Evolutionary conservation across 1,140 invertebrate genomes (phyloP), one percentile per base, ranked within the genome.

Genomic region (Pogonomyrmex californicus): DNA sequence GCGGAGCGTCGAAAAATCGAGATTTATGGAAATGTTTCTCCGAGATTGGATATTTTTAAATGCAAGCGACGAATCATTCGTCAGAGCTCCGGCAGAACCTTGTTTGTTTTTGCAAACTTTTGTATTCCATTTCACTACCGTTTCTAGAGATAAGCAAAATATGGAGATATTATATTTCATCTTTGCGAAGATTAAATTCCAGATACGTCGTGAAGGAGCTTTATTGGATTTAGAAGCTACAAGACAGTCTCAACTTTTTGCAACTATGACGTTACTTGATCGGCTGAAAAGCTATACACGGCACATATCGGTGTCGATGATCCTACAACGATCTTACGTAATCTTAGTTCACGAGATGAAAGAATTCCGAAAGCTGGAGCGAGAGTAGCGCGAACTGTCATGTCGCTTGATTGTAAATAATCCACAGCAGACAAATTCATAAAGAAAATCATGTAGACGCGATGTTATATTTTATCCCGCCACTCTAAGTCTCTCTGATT

Each of bases 291-390:
- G 79, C 58, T 23, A 23, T 23, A 23, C 23, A 23, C 23, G 23
- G 23, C 23, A 23, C 23, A 23, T 23, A 23, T 23, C 23, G 23
- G 23, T 23, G 23, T 23, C 23, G 23, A 23, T 23, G 23, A 23
- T 23, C 23, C 23, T 23, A 23, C 23, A 65, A 56, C 66, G 51
- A 23, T 54, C 56, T 44, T 33, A 71, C 23, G 62, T 77, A 85
- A 90, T 86, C 79, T 87, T 71, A 71, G 65, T 87, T 87, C 66
- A 41, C 71, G 62, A 7, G 47, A 83, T 87, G 62, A 90, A 90
- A 90, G 86, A 86, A 81, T 75, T 60, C 65, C 49, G 36, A 36
- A 60, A 70, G 87, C 68, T 54, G 78, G 49, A 86, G 76, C 44
- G 60, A 88, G 62, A 86, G 81, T 76, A 38, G 65, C 76, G 87